Evolutionary conservation across 2,113 vertebrate species (phyloP), one percentile per base, ranked within the genome.

Genomic region (Hippoglossus stenolepis): DNA sequence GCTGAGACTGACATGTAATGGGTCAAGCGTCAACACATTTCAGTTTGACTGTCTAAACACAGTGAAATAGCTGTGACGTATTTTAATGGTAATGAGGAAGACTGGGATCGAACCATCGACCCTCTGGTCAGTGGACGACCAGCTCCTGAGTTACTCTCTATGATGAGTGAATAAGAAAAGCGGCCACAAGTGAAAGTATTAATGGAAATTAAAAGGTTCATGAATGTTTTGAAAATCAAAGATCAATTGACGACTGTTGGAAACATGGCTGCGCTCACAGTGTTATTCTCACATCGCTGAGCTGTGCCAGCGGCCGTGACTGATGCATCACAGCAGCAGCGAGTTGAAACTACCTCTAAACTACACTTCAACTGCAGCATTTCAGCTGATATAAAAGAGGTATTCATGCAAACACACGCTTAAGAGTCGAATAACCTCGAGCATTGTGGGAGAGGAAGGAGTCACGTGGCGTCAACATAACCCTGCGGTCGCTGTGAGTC

Each of bases 401-500:
- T 21, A 38, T 51, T 49, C n/a, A 73, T 43, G 28, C 28, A 40
- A 79, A 79, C 1, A 9, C 5, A 2, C 73, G 26, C 20, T 53
- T 20, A n/a, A 21, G 1, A 3, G 20, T n/a, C 24, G 18, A 28
- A 31, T 28, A 51, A 70, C 51, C 59, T 58, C 56, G 43, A 40
- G 49, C 10, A 3, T 66, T 63, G 24, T 65, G 47, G 51, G 11
- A 51, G 21, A 61, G 23, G 51, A 63, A 31, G 70, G 64, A 8
- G 59, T 85, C 83, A 80, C 59, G 20, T 78, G 69, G 47, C 65
- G 64, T 15, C 64, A 70, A 84, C 40, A 60, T 24, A 45, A 56
- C 56, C n/a, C 72, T 17, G 59, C 0, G 77, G 86, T 69, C 7
- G 12, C 24, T 47, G 28, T 80, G 80, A 84, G 64, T 86, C 81